Conservation (phyloP, 2,888 invertebrate species). For the Noctua comes region DNA sequence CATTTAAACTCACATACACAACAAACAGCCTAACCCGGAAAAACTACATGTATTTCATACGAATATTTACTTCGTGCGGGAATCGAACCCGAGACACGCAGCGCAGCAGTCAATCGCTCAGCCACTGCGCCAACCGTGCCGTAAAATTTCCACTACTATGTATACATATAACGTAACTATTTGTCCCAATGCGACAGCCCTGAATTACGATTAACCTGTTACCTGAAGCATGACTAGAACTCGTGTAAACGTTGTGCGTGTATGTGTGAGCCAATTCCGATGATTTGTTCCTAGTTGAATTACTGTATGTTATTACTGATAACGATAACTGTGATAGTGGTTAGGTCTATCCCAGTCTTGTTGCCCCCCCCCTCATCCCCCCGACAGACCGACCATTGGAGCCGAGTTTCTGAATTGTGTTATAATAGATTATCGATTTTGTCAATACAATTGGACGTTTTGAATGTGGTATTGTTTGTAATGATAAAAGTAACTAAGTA, state of each 20-base stretch:
- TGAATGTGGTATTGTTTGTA: constrained; percentile 8
- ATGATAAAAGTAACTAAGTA: neutral
- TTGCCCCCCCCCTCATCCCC: neutral
- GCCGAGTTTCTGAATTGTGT: constrained; percentile 29
- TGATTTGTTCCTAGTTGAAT: neutral
- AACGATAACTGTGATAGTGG: neutral
- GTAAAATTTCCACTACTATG: no score
- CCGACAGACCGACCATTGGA: constrained; percentile 11
- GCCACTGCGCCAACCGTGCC: no score
- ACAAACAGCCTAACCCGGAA: neutral
- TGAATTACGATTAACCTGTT: neutral
- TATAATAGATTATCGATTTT: constrained; percentile 47
- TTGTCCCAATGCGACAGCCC: neutral
- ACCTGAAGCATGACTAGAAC: neutral
- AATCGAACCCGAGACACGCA: no score
- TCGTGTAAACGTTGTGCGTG: neutral
- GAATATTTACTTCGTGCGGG: no score
- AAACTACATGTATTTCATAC: no score
- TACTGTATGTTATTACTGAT: neutral
- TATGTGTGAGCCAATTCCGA: neutral
- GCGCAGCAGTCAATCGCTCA: no score
- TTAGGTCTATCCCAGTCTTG: constrained; percentile 17
- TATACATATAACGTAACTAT: neutral
- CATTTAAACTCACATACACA: neutral
- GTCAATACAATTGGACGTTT: constrained; percentile 8